Conservation (phyloP, 2,113 vertebrate genomes). For the Tetrax tetrax region DNA sequence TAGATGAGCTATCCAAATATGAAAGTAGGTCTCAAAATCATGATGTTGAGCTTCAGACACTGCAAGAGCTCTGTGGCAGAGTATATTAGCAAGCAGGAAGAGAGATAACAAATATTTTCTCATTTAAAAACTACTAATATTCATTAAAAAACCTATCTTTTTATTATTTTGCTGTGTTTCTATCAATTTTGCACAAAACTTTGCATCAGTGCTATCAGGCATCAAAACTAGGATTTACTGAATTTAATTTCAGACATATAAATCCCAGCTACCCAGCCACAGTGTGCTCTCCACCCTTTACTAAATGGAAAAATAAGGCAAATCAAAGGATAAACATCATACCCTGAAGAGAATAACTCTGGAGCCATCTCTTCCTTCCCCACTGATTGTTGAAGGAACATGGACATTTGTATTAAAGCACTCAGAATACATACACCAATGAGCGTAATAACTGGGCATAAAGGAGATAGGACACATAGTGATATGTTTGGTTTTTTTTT, state of each 20-base stretch:
- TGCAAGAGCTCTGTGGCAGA: neutral
- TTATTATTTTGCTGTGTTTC: neutral
- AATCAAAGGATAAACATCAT: neutral
- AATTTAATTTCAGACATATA: neutral
- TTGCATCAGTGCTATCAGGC: neutral
- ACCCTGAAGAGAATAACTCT: neutral
- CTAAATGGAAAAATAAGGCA: neutral
- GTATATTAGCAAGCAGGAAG: neutral
- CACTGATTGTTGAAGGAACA: neutral
- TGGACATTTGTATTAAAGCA: neutral
- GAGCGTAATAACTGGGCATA: neutral
- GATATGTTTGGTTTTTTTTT: rapidly evolving
- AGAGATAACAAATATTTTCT: neutral
- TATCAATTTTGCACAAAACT: neutral
- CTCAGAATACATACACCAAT: neutral
- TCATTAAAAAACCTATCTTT: neutral
- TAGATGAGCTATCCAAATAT: neutral
- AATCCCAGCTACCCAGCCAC: neutral
- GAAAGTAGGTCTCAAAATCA: neutral
- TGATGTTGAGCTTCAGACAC: neutral
- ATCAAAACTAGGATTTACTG: neutral
- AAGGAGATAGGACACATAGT: neutral
- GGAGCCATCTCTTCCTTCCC: neutral
- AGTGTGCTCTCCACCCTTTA: neutral
- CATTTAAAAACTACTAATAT: neutral